Conservation (phyloP, 2,797 vertebrate genomes). For the Cephalopachus bancanus region DNA sequence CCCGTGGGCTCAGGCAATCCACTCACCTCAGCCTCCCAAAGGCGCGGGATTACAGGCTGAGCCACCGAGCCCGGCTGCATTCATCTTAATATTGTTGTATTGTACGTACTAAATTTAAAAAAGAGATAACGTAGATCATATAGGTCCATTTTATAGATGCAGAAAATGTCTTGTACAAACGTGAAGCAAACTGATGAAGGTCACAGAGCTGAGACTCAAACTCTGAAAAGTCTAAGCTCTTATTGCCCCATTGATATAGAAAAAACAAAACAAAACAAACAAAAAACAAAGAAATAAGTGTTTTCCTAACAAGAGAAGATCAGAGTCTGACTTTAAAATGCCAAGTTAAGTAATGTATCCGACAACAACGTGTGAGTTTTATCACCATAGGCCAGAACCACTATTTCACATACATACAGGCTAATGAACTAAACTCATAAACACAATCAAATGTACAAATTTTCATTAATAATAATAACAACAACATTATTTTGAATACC, state of each 20-base stretch:
- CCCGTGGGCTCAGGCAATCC: too few species aligned
- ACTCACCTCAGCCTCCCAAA: too few species aligned
- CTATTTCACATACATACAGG: not conserved
- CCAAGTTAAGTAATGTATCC: not conserved
- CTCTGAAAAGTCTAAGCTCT: not conserved
- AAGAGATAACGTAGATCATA: not conserved
- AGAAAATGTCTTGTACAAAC: not conserved
- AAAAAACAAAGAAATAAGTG: not conserved
- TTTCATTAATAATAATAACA: not conserved
- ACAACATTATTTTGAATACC: not conserved
- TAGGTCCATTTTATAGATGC: not conserved
- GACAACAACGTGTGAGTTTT: not conserved
- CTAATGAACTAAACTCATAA: constrained; percentile 7
- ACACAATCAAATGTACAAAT: not conserved
- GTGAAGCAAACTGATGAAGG: not conserved
- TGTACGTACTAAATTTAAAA: not conserved
- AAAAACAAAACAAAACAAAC: not conserved
- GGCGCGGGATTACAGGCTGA: too few species aligned
- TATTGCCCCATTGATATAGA: not conserved
- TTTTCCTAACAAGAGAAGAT: not conserved
- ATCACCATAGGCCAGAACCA: not conserved
- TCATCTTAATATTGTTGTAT: not conserved
- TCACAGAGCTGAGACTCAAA: not conserved
- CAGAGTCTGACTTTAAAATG: not conserved
- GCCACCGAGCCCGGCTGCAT: not conserved